phyloP scores from a whole-genome alignment of 2,113 vertebrate species.

The Stegostoma tigrinum region DNA sequence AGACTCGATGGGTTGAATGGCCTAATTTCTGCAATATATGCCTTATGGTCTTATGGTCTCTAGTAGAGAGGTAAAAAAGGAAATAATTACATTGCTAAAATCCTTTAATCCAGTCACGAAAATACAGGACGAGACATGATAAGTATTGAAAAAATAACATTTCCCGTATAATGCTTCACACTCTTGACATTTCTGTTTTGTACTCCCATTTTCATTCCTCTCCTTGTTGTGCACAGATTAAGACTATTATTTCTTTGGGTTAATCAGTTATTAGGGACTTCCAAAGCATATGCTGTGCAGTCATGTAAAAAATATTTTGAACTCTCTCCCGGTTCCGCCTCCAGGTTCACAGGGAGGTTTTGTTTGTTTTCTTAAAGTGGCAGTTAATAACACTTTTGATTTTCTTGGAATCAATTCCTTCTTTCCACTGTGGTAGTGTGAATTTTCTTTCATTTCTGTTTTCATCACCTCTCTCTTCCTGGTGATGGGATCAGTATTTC shows the following conservation, averaged over 20 bases:
- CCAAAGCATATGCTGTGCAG: neutral
- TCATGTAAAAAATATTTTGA: neutral
- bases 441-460: neutral
- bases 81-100: neutral
- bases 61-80: neutral
- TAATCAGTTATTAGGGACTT: neutral
- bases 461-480: neutral
- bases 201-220: neutral
- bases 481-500: neutral
- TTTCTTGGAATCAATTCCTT: neutral
- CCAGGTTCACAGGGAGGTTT: neutral
- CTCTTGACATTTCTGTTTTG: neutral
- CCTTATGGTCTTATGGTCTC: neutral
- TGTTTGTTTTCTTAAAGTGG: neutral
- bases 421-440: neutral
- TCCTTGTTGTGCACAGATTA: neutral
- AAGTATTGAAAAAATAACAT: neutral
- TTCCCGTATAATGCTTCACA: neutral
- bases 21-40: no score
- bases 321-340: neutral
- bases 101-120: neutral
- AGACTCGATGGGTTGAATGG: no score
- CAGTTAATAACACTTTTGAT: neutral
- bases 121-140: neutral
- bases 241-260: neutral